A percentile compares a stretch with the other conserved stretches of the same genome.
Conservation (phyloP, 2,888 invertebrate genomes). For the Heliconius ethilla region DNA sequence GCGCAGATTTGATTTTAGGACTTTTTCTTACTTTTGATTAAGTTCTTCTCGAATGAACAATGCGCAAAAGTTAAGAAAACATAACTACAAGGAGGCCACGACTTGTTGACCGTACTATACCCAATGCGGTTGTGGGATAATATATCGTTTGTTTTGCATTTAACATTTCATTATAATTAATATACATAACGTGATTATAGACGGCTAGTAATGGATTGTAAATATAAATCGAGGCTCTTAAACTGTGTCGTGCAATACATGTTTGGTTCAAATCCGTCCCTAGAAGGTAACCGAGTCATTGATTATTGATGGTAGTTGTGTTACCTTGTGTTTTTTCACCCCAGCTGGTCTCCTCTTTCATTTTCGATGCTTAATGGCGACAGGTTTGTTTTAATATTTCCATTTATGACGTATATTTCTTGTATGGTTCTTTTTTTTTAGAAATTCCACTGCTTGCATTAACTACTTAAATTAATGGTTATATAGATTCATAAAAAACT, state of each 20-base stretch:
- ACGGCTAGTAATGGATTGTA: constrained; percentile 50
- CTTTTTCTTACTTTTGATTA: too few relatives aligned
- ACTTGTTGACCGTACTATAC: not conserved
- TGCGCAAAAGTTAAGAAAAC: too few relatives aligned
- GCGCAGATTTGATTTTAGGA: too few relatives aligned
- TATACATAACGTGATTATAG: constrained; percentile 15
- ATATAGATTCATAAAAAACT: not conserved
- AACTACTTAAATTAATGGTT: not conserved
- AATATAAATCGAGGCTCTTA: constrained; percentile 48
- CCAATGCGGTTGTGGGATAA: constrained; percentile 62
- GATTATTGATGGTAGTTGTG: constrained; percentile 26
- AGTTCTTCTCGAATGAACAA: too few relatives aligned
- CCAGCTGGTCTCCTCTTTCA: constrained; percentile 27
- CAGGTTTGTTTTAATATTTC: not conserved
- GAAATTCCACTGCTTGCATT: constrained; percentile 21
- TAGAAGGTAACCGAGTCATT: constrained; percentile 54
- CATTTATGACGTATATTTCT: not conserved
- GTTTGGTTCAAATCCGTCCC: constrained; percentile 74
- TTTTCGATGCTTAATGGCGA: not conserved
- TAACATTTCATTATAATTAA: constrained; percentile 50
- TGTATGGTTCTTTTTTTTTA: not conserved
- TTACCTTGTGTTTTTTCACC: not conserved
- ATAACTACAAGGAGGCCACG: too few relatives aligned
- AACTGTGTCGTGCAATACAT: constrained; percentile 48
- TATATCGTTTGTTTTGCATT: constrained; percentile 64